phyloP scores from a whole-genome alignment of 2,113 vertebrate species.

The Pyxicephalus adspersus region DNA sequence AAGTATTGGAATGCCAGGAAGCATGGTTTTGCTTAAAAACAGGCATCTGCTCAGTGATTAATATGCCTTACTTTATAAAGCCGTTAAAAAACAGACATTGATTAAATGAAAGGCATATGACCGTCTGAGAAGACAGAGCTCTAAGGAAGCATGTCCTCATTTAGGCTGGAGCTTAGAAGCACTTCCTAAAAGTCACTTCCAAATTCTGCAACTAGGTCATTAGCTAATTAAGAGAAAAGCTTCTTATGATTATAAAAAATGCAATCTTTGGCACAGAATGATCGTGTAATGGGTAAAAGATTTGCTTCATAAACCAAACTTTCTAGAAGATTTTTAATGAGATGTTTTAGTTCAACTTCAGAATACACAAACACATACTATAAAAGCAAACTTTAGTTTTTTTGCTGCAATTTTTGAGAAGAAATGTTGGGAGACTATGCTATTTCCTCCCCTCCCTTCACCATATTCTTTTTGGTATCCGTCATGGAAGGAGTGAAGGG shows the following conservation, averaged over 20 bases:
- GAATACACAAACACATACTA: background rate
- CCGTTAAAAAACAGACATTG: background rate
- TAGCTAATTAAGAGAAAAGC: conserved; percentile 32
- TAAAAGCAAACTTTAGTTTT: background rate
- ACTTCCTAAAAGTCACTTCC: conserved; percentile 13
- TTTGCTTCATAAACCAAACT: background rate
- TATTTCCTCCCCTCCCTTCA: too few relatives aligned
- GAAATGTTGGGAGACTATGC: too few relatives aligned
- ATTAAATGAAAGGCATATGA: background rate
- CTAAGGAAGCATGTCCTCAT: background rate
- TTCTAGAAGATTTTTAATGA: background rate
- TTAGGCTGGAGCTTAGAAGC: background rate
- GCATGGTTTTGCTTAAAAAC: too few relatives aligned
- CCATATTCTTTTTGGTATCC: too few relatives aligned
- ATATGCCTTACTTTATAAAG: background rate
- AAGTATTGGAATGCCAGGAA: too few relatives aligned
- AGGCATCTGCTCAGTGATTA: too few relatives aligned
- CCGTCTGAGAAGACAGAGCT: background rate
- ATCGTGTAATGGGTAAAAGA: background rate
- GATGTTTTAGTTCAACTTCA: too few relatives aligned
- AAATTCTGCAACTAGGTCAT: conserved; percentile 40
- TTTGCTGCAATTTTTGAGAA: too few relatives aligned
- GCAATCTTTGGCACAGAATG: background rate
- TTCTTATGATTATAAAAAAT: conserved; percentile 29
- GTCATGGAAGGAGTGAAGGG: too few relatives aligned